Base-by-base conservation (phyloP, 2,797 vertebrate species). In the Crocodylus rhombifer region DNA sequence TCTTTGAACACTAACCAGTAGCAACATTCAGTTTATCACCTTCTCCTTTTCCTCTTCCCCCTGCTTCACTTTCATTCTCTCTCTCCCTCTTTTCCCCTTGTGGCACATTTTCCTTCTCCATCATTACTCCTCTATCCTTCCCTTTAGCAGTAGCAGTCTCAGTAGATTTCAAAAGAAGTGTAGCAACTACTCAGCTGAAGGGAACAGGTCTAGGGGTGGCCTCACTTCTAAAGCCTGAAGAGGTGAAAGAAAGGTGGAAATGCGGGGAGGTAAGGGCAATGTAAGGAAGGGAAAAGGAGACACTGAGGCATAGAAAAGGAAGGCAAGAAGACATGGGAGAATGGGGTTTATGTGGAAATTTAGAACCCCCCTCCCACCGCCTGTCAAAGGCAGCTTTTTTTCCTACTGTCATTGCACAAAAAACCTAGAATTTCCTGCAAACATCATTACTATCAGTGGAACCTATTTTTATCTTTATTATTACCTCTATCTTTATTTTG, bases 181-280 rank as follows among this genome's bases (percentile, higher is more conserved):
- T 26, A 62, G 65, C 30, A 69, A 51, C 23, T 67, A 26, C 36
- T 91, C 33, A 26, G 12, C 2, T 25, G 25, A 64, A 33, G 28
- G 0, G 65, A 33, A 30, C 5, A 71, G 57, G 5, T 42, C 36
- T 7, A 65, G 36, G 16, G 18, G 8, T 7, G 9, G 57, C 60
- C 75, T 81, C 12, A 17, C 16, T 62, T 80, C 36, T 65, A 28
- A 51, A 25, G 51, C 18, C 57, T 28, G 58, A 21, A 20, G 10
- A 9, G 69, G 23, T 9, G 36, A 7, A 73, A 51, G 69, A 36
- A 51, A 73, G 51, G 33, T 51, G 14, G 33, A 25, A 67, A 2
- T 21, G 25, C 9, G 14, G 21, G 25, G 0, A 0, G 30, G 3
- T 16, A 65, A 21, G 62, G 30, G n/a, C 2, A 30, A 1, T 0